Evolutionary conservation across 2,888 invertebrate species (phyloP), one percentile per base, ranked within the genome.

Genomic region (Caenorhabditis zanzibari): DNA sequence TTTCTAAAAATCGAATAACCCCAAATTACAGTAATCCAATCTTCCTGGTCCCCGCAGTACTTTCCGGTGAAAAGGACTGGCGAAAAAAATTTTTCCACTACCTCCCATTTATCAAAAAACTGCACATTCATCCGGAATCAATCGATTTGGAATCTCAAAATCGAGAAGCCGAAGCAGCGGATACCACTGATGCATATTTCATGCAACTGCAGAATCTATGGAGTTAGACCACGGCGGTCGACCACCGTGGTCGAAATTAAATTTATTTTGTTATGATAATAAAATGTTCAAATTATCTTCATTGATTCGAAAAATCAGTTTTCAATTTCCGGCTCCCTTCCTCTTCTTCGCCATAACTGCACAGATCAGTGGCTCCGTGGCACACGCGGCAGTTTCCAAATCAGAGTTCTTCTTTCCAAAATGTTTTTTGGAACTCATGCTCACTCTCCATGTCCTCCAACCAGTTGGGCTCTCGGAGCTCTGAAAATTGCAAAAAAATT

Each of bases 141-240:
- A 19, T 12, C 38, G 38, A 2, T 12, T 10, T 38, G 9, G 38
- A 6, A 10, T 38, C 38, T 12, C 28, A 64, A 24, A 24, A 47
- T 5, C 14, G 14, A 9, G 61, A 61, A 24, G 2, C 41, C 2
- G 26, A 64, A 47, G 26, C 44, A 1, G 35, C 47, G 28, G 32
- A 44, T 0, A n/a, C 56, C 1, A 49, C 75, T 0, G 58, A 56
- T 0, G 49, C 49, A 24, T 47, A 75, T 35, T 75, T 81, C n/a
- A 19, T 28, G 16, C 81, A 81, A 49, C 41, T 81, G 19, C 54
- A 72, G 64, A 71, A 24, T 49, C 54, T 58, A 49, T 81, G 81
- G 81, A 32, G 32, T 32, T 7, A 32, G 32, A 32, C 32, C 32
- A 6, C 32, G 32, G 32, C 32, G 5, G 32, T n/a, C n/a, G n/a